Percentiles rank a stretch among this genome's conserved stretches.
Evolutionary conservation across 2,113 vertebrate genomes (phyloP).

Genomic region (Camelus bactrianus): DNA sequence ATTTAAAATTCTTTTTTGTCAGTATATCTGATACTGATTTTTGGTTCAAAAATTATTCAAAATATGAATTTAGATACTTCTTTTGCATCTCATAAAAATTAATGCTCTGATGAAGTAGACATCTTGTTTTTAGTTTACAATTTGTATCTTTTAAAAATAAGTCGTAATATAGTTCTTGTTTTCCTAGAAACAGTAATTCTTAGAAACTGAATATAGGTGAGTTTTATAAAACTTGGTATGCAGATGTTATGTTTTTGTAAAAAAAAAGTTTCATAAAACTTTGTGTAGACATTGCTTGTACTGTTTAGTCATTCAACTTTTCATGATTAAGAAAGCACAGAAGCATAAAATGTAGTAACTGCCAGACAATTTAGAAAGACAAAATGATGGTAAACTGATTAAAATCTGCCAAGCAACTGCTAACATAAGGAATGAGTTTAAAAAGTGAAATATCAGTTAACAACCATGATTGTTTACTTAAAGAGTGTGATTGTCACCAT

Average conservation of each 20-base stretch:
- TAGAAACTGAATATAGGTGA: not conserved
- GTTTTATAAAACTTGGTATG: not conserved
- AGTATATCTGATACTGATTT: not conserved
- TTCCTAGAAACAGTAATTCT: not conserved
- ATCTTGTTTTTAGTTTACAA: not conserved
- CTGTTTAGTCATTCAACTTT: not conserved
- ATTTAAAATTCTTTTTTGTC: not conserved
- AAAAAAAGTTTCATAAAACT: not conserved
- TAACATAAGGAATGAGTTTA: not conserved
- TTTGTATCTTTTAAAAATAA: not conserved
- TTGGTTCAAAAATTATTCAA: conserved; percentile 2
- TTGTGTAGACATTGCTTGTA: not conserved
- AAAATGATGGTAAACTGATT: not conserved
- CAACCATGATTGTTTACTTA: not conserved
- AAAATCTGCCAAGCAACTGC: not conserved
- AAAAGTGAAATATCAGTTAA: not conserved
- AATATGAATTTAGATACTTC: not conserved
- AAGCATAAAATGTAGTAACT: not conserved
- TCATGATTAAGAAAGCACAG: not conserved
- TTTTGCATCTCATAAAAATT: conserved; percentile 13
- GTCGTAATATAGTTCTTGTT: not conserved
- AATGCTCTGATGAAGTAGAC: not conserved
- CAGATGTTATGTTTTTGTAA: not conserved
- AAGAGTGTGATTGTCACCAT: not conserved
- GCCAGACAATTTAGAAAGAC: not conserved